Evolutionary conservation across 2,797 vertebrate genomes (phyloP), one percentile per base, ranked within the genome.

Genomic region (Urosaurus nigricauda): DNA sequence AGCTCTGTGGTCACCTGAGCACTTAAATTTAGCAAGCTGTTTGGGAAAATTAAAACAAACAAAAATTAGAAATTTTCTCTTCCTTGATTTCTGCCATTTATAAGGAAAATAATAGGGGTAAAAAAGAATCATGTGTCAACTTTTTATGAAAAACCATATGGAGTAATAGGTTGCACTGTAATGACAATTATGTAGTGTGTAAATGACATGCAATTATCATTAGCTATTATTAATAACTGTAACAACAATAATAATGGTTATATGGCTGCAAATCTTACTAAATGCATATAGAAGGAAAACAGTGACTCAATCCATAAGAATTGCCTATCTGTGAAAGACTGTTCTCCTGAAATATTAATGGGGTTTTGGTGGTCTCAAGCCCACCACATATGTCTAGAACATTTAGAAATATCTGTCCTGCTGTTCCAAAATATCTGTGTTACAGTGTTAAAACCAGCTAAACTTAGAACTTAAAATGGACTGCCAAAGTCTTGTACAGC

Each of bases 171-270:
- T 71, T 71, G 85, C 37, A 86, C 71, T 73, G 78, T 73, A 47
- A 35, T 87, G n/a, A 87, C 74, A 5, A 68, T 79, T 74, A 14
- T 87, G 53, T 60, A 74, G 47, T 63, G 5, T n/a, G 12, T 60
- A 82, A 81, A 58, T 87, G 47, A 70, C 68, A 43, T 82, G 29
- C 56, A 82, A 74, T 82, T 81, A 81, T 87, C 79, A 82, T 87
- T 73, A 81, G 37, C 17, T 87, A 68, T 81, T 58, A 81, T 60
- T 71, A 81, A 60, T 74, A 73, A 70, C 14, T 80, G 71, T 71
- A 71, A 58, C 29, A 71, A 73, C 51, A 81, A 68, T 79, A 81
- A 43, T n/a, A 71, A 51, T 68, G 37, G 70, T 37, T 81, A n/a
- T 74, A 56, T 81, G 74, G 35, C 51, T 73, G 53, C 53, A 81